Evolutionary conservation across 2,797 vertebrate species (phyloP), one percentile per base, ranked within the genome.

Genomic region (Phrynocephalus vlangalii): DNA sequence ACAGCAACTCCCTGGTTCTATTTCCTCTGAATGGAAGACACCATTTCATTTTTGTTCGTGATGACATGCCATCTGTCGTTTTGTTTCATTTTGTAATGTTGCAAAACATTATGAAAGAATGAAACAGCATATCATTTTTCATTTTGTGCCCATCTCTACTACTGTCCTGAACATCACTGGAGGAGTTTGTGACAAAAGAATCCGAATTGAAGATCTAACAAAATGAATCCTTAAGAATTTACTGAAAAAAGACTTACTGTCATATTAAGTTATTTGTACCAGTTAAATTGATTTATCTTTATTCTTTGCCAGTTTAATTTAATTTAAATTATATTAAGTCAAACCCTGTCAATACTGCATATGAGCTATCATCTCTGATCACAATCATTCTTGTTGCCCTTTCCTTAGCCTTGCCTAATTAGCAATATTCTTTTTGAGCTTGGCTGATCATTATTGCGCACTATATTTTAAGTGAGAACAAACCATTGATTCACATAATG

Each of bases 371-470:
- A 52, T 84, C 66, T 81, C 3, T 82, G 30, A 56, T 72, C 71
- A 82, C 18, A 56, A 38, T 82, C 48, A 85, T 81, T 87, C 86
- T 67, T 81, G 28, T 50, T 88, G 78, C 48, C 83, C 87, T 76
- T 85, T 88, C 24, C 71, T 67, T 76, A 56, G 70, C 78, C 60
- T 13, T 26, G 22, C 70, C 87, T 85, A 88, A 88, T 85, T 88
- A 85, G 79, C 78, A 80, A 85, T 88, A 85, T 88, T 88, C 87
- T 81, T 76, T 85, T 76, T 81, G 68, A 85, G 83, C 77, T 82
- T 85, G 83, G 60, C 15, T 88, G 70, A 20, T 44, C 33, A 76
- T 85, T 85, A 88, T 85, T 85, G 63, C 30, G 81, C 78, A 81
- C 10, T 85, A 52, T 81, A 88, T 85, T 88, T 88, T 88, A 80